Conservation (phyloP, 2,888 invertebrate species). For the Clistopyga incitator region DNA sequence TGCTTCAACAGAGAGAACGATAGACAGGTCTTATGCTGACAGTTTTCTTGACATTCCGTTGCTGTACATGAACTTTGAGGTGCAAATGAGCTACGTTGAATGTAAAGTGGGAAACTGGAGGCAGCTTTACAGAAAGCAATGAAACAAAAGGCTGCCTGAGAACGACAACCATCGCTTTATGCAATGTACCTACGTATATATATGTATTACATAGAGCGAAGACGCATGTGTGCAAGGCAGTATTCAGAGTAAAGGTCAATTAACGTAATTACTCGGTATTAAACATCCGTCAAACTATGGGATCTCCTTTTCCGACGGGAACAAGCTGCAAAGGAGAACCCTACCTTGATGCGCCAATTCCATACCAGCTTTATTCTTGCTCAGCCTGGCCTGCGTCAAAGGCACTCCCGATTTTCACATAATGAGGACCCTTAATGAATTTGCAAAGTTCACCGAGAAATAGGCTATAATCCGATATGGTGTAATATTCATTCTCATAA, state of each 20-base stretch:
- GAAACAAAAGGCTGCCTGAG: constrained; percentile 24
- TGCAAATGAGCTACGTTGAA: constrained; percentile 62
- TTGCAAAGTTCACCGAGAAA: constrained; percentile 6
- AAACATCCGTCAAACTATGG: constrained; percentile 34
- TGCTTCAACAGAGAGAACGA: constrained; percentile 1
- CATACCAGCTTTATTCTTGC: constrained; percentile 4
- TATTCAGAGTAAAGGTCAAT: constrained; percentile 27
- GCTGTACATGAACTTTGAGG: constrained; percentile 58
- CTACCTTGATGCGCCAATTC: constrained; percentile 1
- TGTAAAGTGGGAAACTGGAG: constrained; percentile 31
- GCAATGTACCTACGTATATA: neutral
- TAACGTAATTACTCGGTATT: constrained; percentile 53
- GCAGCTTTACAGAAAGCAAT: constrained; percentile 41
- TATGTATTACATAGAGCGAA: constrained; percentile 14
- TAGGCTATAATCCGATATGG: neutral
- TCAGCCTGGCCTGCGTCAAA: constrained; percentile 1
- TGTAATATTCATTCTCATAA: neutral
- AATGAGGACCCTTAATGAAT: constrained; percentile 13
- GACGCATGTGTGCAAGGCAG: constrained; percentile 18
- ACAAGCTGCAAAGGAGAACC: constrained; percentile 1
- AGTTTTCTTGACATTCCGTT: constrained; percentile 46
- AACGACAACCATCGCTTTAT: constrained; percentile 10
- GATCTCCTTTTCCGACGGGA: neutral
- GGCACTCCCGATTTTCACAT: constrained; percentile 5
- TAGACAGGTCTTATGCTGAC: constrained; percentile 20